A percentile compares a stretch with the other conserved stretches of the same genome.
phyloP scores from a whole-genome alignment of 2,797 vertebrate genomes.

The Platalea minor region DNA sequence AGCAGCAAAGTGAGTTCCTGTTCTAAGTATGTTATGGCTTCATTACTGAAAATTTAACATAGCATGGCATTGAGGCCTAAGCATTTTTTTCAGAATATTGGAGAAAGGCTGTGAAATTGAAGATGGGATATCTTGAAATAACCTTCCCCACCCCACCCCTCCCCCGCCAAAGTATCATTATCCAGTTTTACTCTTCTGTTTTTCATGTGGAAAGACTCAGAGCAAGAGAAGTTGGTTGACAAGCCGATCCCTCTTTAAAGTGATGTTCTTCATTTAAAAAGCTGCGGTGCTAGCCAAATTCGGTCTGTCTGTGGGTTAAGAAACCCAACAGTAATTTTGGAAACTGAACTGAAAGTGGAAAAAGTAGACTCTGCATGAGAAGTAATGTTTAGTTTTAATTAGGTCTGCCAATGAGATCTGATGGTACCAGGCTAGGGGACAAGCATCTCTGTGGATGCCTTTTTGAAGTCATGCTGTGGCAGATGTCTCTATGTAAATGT shows the following conservation, averaged over 20 bases:
- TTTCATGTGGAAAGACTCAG: background rate
- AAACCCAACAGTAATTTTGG: background rate
- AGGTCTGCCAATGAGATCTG: background rate
- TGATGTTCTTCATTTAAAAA: background rate
- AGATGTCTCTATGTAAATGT: background rate
- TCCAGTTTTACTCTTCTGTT: background rate
- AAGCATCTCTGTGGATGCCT: background rate
- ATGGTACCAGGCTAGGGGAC: background rate
- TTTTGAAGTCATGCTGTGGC: background rate
- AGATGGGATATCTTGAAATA: background rate
- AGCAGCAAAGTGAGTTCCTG: background rate
- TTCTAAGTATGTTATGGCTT: background rate
- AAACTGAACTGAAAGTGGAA: background rate
- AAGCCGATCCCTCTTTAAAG: background rate
- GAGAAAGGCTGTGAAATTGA: background rate
- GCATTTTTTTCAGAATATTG: background rate
- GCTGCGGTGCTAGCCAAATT: background rate
- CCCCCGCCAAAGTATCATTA: background rate
- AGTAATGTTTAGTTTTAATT: background rate
- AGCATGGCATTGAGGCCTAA: background rate
- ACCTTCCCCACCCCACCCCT: background rate
- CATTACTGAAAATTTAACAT: background rate
- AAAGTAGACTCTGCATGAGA: background rate
- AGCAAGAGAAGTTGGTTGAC: background rate
- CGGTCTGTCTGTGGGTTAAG: background rate